Evolutionary conservation across 2,888 invertebrate species (phyloP), one percentile per base, ranked within the genome.

Genomic region (Phengaris arion): DNA sequence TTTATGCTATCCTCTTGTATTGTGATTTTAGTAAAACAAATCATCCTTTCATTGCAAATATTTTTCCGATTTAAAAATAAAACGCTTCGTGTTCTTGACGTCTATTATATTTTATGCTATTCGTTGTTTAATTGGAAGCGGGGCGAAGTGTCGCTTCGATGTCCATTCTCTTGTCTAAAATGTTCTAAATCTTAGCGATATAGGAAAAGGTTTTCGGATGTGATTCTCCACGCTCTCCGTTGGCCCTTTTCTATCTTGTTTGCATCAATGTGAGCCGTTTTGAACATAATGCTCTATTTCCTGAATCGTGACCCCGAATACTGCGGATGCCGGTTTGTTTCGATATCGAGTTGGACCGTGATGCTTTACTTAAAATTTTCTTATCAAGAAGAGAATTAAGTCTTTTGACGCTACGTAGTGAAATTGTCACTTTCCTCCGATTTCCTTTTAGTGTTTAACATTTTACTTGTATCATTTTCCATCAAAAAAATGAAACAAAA

Each of bases 151-250:
- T 45, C 70, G 51, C 15, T 15, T n/a, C 48, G 51, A 70, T 51
- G 70, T 70, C 70, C 70, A 72, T 72, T 72, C 35, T 35, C 35
- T 54, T 22, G 22, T 52, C 22, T 54, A 8, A 70, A 48, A 52
- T 72, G 74, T 75, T 77, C 75, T 74, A 73, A 76, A 76, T 76
- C 76, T 72, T 69, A 46, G 74, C 75, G 74, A 77, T 77, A 77
- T 76, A 64, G 74, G 73, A 55, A 68, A 76, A 77, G 74, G 76
- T 75, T 74, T 70, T 72, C 72, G 52, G 52, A 52, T 35, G 54
- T 35, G 51, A 12, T 10, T 22, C 5, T 51, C 48, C 13, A 35
- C 46, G 48, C 46, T 52, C 51, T 52, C 15, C 51, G 51, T 45
- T 76, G 74, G 76, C 74, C 22, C 68, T 76, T 68, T 74, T 55